A percentile compares a stretch with the other conserved stretches of the same genome.
phyloP scores from a whole-genome alignment of 2,113 vertebrate genomes.

The Struthidea cinerea region DNA sequence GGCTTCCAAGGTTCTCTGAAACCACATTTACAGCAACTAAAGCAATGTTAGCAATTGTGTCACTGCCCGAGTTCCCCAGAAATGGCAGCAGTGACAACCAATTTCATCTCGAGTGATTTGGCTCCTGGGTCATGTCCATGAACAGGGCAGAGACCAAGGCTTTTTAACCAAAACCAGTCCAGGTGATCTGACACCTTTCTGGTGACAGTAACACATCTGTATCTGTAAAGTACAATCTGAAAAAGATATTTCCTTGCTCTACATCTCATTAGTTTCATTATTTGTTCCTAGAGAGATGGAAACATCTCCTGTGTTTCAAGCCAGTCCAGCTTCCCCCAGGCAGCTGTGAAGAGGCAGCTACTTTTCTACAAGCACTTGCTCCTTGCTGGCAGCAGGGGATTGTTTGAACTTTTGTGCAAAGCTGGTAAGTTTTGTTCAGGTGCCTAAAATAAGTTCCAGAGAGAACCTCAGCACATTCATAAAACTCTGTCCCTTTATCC shows the following conservation, averaged over 20 bases:
- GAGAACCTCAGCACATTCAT: neutral
- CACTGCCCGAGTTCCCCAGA: neutral
- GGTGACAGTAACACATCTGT: neutral
- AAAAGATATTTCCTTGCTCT: neutral
- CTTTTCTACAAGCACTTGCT: neutral
- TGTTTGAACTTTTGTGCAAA: neutral
- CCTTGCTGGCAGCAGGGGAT: neutral
- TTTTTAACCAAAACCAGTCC: neutral
- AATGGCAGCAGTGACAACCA: neutral
- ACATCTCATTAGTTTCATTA: neutral
- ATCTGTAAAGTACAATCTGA: neutral
- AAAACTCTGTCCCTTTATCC: neutral
- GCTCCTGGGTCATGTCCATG: neutral
- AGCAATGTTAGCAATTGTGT: neutral
- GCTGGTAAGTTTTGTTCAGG: neutral
- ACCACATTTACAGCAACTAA: neutral
- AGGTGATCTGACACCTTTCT: neutral
- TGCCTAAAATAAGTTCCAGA: neutral
- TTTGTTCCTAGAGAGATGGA: neutral
- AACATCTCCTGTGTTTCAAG: neutral
- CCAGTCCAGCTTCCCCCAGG: neutral
- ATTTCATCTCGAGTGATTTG: neutral
- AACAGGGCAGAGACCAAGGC: neutral
- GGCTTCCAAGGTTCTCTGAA: neutral
- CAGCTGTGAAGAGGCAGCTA: neutral